Evolutionary conservation across 2,113 vertebrate species (phyloP).

Genomic region (Ancistrus triradiatus): DNA sequence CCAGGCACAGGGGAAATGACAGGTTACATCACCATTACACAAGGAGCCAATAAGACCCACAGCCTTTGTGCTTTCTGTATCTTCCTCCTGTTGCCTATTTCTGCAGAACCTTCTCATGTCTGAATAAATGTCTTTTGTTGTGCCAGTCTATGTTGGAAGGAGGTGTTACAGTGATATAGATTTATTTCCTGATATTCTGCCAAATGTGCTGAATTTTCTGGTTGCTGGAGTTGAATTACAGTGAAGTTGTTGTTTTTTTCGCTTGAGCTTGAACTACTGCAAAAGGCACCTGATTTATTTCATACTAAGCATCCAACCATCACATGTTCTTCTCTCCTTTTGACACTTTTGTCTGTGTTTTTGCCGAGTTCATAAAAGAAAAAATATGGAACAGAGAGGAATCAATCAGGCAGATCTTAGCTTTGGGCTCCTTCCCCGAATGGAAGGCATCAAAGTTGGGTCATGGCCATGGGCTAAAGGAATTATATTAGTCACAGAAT

Average conservation of each 20-base stretch:
- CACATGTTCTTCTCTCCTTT: constrained; percentile 6
- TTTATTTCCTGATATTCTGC: background rate
- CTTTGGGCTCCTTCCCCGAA: constrained; percentile 3
- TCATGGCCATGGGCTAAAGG: background rate
- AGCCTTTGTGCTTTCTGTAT: constrained; percentile 7
- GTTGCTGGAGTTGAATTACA: constrained; percentile 10
- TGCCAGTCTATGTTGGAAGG: background rate
- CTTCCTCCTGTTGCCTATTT: background rate
- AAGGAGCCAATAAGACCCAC: constrained; percentile 1
- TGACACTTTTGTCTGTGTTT: too few relatives aligned
- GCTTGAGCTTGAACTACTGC: background rate
- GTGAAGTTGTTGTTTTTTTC: background rate
- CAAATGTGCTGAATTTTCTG: background rate
- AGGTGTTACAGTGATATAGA: background rate
- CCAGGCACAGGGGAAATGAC: constrained; percentile 13
- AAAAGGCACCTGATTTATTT: background rate
- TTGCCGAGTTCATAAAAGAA: too few relatives aligned
- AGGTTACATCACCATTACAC: constrained; percentile 36
- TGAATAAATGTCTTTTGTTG: too few relatives aligned
- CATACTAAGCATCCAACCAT: constrained; percentile 13
- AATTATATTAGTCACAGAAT: background rate
- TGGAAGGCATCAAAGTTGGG: constrained; percentile 10
- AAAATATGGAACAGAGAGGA: background rate
- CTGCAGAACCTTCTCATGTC: background rate
- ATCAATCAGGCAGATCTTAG: too few relatives aligned